Base-by-base conservation (phyloP, 37 sponge, comb jelly and placozoan genomes). In the Ianthella basta region DNA sequence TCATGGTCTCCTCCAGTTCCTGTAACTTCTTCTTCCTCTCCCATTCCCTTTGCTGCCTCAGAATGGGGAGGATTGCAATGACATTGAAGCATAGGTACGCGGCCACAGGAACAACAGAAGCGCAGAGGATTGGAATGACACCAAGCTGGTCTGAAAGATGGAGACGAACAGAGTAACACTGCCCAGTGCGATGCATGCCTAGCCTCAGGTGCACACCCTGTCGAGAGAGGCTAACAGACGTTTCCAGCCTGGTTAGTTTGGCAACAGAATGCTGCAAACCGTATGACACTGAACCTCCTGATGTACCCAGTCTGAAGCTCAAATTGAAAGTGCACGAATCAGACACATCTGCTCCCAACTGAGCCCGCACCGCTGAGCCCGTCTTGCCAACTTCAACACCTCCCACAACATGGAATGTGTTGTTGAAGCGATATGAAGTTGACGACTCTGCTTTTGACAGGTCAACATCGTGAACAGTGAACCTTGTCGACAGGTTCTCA, bases 61-160 rank as follows among this genome's bases (percentile, higher is more conserved):
- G 84, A 18, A 89, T 61, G 10, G 95, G 99, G 0, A 85, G 81
- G 27, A 92, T 82, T 10, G 95, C 88, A 50, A 94, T 74, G 23
- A 65, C 69, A 35, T 84, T 91, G 41, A 92, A 54, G 16, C 80
- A 60, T 18, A 90, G 88, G 88, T 89, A 95, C 32, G 87, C 10
- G 15, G 74, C 82, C 10, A 98, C 72, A 25, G 99, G 99, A 10
- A 92, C 30, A 20, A 88, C 18, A 19, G 93, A 92, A 19, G 92
- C 99, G 79, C 92, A 95, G 24, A 96, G 72, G 0, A 93, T 65
- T 2, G 90, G 86, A 29, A 72, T 59, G 0, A 91, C 25, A 37
- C 79, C 60, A 4, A 89, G 36, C 4, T 21, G 20, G 23, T 91
- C 83, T 19, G 98, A 95, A 10, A 97, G 59, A 2, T 85, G 82